Conservation (phyloP, 2,888 invertebrate genomes). For the Anoplius nigerrimus region DNA sequence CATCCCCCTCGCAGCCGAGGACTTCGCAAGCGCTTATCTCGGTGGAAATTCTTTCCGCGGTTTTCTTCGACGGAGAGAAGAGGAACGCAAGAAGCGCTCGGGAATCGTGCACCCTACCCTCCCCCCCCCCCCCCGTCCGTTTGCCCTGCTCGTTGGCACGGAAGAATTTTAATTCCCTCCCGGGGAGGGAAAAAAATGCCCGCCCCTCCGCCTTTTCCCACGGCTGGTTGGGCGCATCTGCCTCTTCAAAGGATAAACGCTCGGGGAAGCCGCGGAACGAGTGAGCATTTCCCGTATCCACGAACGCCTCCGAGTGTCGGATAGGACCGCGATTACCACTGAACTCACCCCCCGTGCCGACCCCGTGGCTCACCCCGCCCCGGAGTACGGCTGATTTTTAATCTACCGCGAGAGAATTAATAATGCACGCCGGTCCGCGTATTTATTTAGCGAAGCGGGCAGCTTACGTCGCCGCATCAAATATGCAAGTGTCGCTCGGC, state of each 20-base stretch:
- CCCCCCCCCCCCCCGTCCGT: constrained; percentile 22
- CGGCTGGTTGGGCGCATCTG: constrained; percentile 26
- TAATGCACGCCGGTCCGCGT: constrained; percentile 63
- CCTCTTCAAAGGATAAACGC: constrained; percentile 20
- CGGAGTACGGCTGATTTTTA: constrained; percentile 58
- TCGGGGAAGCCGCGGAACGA: too few relatives aligned
- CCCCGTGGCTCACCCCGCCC: too few relatives aligned
- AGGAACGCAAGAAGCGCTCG: constrained; percentile 44
- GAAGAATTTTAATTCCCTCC: constrained; percentile 65
- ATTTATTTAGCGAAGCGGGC: constrained; percentile 68
- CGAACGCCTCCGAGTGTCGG: neutral
- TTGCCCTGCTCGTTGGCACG: constrained; percentile 43
- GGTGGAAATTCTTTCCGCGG: constrained; percentile 62
- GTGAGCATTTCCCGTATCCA: neutral
- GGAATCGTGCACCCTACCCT: too few relatives aligned
- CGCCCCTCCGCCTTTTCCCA: constrained; percentile 42
- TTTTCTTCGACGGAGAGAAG: constrained; percentile 49
- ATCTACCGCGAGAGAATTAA: constrained; percentile 63
- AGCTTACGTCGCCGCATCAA: constrained; percentile 70
- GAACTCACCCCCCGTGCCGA: too few relatives aligned
- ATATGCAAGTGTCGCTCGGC: constrained; percentile 71
- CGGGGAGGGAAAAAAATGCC: constrained; percentile 29
- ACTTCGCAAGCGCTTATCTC: constrained; percentile 57
- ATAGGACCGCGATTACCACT: neutral
- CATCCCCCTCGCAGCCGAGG: neutral